phyloP scores from a whole-genome alignment of 1,140 invertebrate genomes.

The Lepidurus apus region DNA sequence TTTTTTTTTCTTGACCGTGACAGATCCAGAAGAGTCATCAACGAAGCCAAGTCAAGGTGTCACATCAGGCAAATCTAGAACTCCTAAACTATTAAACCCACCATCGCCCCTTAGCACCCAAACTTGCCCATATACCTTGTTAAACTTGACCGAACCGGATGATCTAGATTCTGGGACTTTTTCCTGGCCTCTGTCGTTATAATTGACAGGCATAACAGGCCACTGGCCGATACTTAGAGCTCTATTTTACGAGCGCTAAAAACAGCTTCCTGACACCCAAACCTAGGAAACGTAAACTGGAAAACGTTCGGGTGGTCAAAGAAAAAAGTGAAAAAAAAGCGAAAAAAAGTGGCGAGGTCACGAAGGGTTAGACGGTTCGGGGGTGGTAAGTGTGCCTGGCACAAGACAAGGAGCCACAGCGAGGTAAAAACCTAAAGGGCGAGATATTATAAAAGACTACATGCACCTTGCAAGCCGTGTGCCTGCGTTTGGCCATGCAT shows the following conservation, averaged over 20 bases:
- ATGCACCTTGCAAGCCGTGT: slow-evolving; percentile 14
- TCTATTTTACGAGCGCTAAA: not conserved
- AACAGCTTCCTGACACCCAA: not conserved
- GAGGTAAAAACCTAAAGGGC: not conserved
- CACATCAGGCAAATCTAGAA: not conserved
- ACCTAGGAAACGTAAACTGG: not conserved
- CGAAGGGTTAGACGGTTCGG: slow-evolving; percentile 5
- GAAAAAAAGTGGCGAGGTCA: not conserved
- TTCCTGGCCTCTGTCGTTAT: too few relatives aligned
- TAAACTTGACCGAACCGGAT: too few relatives aligned
- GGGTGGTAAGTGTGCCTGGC: slow-evolving; percentile 16
- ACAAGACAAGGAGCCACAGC: not conserved
- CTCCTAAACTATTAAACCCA: not conserved
- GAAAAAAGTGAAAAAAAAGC: not conserved
- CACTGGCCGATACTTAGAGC: too few relatives aligned
- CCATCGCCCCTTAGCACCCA: too few relatives aligned
- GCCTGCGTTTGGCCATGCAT: slow-evolving; percentile 5
- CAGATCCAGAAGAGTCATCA: not conserved
- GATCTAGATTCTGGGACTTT: too few relatives aligned
- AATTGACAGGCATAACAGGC: too few relatives aligned
- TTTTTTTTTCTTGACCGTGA: not conserved
- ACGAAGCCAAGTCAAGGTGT: not conserved
- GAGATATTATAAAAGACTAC: slow-evolving; percentile 6
- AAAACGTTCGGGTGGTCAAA: not conserved
- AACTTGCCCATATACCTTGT: too few relatives aligned